phyloP scores from a whole-genome alignment of 2,888 invertebrate species.

The Andrena fulva region DNA sequence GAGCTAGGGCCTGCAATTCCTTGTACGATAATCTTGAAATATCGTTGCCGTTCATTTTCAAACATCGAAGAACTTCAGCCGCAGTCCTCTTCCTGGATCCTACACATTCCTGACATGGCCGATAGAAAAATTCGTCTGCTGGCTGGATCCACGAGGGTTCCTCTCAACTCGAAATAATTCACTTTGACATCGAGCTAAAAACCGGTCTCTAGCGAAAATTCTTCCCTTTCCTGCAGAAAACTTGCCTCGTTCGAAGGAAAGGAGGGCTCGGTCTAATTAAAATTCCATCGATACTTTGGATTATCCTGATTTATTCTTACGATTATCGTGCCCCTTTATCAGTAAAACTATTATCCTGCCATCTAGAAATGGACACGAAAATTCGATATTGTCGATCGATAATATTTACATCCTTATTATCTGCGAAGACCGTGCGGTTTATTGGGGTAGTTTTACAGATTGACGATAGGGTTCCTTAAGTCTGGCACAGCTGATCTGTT shows the following conservation, averaged over 20 bases:
- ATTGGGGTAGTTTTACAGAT: not conserved
- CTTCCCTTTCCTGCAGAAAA: not conserved
- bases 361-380: slow-evolving; percentile 39
- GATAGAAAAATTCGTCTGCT: slow-evolving; percentile 64
- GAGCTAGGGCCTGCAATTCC: slow-evolving; percentile 80
- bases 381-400: slow-evolving; percentile 47
- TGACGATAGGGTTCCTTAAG: slow-evolving; percentile 6
- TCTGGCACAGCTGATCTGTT: not conserved
- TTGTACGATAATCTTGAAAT: slow-evolving; percentile 79
- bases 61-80: slow-evolving; percentile 35
- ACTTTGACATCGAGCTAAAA: not conserved
- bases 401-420: slow-evolving; percentile 17
- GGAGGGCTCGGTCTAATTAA: not conserved
- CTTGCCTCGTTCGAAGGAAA: not conserved
- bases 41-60: slow-evolving; percentile 75
- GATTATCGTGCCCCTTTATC: not conserved
- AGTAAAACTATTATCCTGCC: slow-evolving; percentile 53
- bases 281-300: not conserved
- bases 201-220: not conserved
- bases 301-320: too few species aligned
- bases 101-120: slow-evolving; percentile 60
- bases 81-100: slow-evolving; percentile 38
- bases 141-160: slow-evolving; percentile 17
- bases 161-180: slow-evolving; percentile 20
- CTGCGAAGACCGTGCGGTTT: not conserved